phyloP scores from a whole-genome alignment of 2,113 vertebrate genomes.

The Daubentonia madagascariensis region DNA sequence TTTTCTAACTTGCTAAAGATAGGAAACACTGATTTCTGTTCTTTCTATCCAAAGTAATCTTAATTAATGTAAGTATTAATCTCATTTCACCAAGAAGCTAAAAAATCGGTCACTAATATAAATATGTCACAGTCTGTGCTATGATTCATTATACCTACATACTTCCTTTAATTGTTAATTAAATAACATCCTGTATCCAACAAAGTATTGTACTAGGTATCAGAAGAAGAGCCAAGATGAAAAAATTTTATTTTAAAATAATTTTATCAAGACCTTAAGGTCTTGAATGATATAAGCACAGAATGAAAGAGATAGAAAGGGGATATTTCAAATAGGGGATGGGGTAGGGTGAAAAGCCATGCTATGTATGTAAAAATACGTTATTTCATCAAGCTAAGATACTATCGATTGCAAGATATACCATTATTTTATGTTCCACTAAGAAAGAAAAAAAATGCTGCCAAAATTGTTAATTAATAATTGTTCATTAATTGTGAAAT shows the following conservation, averaged over 20 bases:
- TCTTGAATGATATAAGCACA: background rate
- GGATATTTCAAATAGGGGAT: background rate
- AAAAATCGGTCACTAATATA: constrained; percentile 5
- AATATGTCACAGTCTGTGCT: background rate
- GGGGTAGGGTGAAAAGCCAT: background rate
- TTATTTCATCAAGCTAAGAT: constrained; percentile 21
- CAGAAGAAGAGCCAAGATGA: background rate
- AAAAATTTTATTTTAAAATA: background rate
- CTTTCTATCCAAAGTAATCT: background rate
- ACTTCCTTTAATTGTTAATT: constrained; percentile 28
- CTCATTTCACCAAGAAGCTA: constrained; percentile 33
- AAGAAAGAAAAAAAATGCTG: background rate
- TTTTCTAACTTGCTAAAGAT: constrained; percentile 26
- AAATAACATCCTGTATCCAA: constrained; percentile 12
- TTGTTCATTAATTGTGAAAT: background rate
- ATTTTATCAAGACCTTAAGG: background rate
- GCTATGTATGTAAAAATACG: background rate
- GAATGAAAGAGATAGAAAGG: background rate
- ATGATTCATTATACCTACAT: constrained; percentile 19
- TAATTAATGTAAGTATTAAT: background rate
- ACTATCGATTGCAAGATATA: background rate
- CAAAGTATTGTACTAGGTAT: background rate
- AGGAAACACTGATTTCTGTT: background rate
- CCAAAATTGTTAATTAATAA: background rate
- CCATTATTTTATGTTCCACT: background rate